Evolutionary conservation across 2,113 vertebrate genomes (phyloP).

Genomic region (Pteropus alecto): DNA sequence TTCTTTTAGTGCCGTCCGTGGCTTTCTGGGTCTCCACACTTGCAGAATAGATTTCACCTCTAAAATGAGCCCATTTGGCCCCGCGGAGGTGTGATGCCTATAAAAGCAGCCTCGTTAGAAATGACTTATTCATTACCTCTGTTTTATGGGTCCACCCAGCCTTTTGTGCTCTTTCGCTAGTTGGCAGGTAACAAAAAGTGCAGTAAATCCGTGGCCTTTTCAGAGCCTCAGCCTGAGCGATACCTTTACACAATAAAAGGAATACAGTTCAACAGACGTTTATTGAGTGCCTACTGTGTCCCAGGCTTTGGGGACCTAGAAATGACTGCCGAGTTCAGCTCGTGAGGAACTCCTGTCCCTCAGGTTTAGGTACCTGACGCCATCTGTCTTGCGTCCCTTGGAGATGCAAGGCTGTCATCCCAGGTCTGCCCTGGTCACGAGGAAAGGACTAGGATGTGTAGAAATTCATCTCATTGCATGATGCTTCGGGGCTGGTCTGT

Average conservation of each 20-base stretch:
- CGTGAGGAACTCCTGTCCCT: background rate
- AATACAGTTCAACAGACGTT: background rate
- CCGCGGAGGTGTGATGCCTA: slow-evolving; percentile 65
- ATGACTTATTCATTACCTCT: slow-evolving; percentile 25
- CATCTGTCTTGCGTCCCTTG: fast-evolving
- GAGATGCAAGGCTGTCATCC: background rate
- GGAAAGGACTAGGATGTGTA: background rate
- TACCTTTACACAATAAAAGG: background rate
- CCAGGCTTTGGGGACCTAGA: background rate
- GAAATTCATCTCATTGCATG: fast-evolving
- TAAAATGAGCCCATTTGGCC: slow-evolving; percentile 42
- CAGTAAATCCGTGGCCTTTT: slow-evolving; percentile 4
- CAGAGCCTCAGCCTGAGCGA: background rate
- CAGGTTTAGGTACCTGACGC: no score
- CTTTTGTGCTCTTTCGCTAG: slow-evolving; percentile 46
- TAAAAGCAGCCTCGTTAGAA: slow-evolving; percentile 66
- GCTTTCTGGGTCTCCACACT: background rate
- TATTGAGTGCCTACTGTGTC: background rate
- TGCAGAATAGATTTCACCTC: background rate
- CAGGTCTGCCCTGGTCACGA: background rate
- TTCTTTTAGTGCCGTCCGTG: background rate
- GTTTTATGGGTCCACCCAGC: background rate
- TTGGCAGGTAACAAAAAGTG: slow-evolving; percentile 49
- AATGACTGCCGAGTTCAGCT: fast-evolving
- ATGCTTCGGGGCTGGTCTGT: background rate